phyloP scores from a whole-genome alignment of 2,113 vertebrate species.

The Pogonocichla stellata region DNA sequence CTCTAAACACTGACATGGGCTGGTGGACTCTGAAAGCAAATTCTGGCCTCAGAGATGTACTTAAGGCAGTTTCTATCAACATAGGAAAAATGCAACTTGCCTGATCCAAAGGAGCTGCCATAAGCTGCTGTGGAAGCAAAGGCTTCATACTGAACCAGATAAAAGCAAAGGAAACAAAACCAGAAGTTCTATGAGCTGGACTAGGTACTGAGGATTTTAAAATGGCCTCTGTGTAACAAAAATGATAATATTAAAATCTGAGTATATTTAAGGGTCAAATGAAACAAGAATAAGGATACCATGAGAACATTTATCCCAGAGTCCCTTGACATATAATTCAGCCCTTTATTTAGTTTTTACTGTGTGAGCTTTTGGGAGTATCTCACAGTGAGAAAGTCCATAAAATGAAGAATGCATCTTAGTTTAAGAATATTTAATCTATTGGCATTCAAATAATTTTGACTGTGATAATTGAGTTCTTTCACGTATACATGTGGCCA shows the following conservation, averaged over 20 bases:
- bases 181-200: neutral
- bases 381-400: neutral
- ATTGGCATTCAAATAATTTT: neutral
- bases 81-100: fast-evolving
- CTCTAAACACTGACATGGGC: neutral
- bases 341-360: neutral
- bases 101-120: neutral
- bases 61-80: neutral
- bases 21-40: neutral
- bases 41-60: neutral
- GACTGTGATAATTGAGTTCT: neutral
- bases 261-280: neutral
- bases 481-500: neutral
- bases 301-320: neutral
- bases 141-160: neutral
- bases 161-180: neutral
- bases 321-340: neutral
- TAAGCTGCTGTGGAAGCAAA: neutral
- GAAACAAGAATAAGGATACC: neutral
- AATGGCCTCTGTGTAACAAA: neutral
- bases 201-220: neutral
- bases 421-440: neutral
- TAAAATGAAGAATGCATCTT: neutral
- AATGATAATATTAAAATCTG: neutral
- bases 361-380: neutral